phyloP scores from a whole-genome alignment of 2,888 invertebrate genomes.

The Phoenoteleia sp. region DNA sequence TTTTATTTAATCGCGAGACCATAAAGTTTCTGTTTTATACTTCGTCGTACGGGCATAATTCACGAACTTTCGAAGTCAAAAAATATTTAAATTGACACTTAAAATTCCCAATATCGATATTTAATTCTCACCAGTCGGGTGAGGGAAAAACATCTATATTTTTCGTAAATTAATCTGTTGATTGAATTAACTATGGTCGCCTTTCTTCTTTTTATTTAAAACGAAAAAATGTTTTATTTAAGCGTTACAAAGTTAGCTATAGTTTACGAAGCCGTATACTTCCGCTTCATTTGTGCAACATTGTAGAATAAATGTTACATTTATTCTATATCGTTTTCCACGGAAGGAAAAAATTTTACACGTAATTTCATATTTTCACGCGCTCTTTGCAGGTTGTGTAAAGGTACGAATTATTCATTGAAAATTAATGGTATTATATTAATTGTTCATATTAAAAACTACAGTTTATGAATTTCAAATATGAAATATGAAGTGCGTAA shows the following conservation, averaged over 20 bases:
- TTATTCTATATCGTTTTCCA: too few relatives aligned
- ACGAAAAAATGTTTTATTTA: too few relatives aligned
- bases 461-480: conserved; percentile 16
- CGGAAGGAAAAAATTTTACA: neutral
- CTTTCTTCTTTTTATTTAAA: too few relatives aligned
- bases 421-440: neutral
- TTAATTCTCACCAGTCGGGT: neutral
- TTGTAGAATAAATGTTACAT: too few relatives aligned
- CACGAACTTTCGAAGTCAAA: conserved; percentile 12
- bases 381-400: neutral
- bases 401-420: conserved; percentile 1
- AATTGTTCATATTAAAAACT: conserved; percentile 5
- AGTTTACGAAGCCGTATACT: too few relatives aligned
- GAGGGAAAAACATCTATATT: conserved; percentile 17
- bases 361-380: neutral
- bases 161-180: conserved; percentile 30
- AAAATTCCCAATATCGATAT: conserved; percentile 7
- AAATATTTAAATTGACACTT: conserved; percentile 30
- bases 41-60: neutral
- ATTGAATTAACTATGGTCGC: neutral
- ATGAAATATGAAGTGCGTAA: conserved; percentile 10
- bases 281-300: too few relatives aligned
- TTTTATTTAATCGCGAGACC: conserved; percentile 28
- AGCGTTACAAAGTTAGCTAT: too few relatives aligned
- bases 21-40: conserved; percentile 26